phyloP scores from a whole-genome alignment of 2,888 invertebrate genomes.

The Aporophyla nigra region DNA sequence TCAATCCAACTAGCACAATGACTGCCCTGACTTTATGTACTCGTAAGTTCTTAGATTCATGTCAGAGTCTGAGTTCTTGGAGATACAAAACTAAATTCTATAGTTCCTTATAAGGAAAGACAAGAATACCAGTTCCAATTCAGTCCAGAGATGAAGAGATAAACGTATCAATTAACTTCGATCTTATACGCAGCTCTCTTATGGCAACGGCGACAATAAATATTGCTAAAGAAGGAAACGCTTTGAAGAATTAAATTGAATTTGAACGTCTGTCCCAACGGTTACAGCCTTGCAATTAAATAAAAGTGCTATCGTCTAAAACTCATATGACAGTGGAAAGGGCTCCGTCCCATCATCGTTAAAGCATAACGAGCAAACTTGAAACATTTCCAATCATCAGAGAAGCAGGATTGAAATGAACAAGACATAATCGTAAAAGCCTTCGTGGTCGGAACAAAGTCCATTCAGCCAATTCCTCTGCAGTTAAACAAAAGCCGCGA shows the following conservation, averaged over 20 bases:
- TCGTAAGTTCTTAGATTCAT: conserved; percentile 10
- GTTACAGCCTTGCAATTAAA: conserved; percentile 45
- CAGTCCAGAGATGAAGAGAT: conserved; percentile 1
- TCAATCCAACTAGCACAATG: conserved; percentile 35
- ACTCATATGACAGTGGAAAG: conserved; percentile 43
- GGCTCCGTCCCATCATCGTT: conserved; percentile 53
- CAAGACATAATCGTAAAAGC: conserved; percentile 86
- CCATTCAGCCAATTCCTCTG: conserved; percentile 87
- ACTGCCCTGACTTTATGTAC: conserved; percentile 21
- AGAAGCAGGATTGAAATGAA: conserved; percentile 82
- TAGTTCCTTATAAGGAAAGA: neutral
- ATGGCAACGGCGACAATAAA: conserved; percentile 14
- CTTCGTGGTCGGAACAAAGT: conserved; percentile 78
- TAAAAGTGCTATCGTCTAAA: conserved; percentile 50
- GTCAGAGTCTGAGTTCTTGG: conserved; percentile 4
- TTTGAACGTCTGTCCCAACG: conserved; percentile 19
- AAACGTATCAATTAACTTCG: conserved; percentile 27
- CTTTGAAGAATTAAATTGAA: conserved; percentile 45
- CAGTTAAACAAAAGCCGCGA: conserved; percentile 88
- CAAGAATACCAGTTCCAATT: conserved; percentile 1
- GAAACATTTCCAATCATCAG: conserved; percentile 82
- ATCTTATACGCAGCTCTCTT: neutral
- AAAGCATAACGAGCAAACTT: conserved; percentile 70
- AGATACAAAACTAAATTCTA: conserved; percentile 12
- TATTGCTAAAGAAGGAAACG: conserved; percentile 17